Percentiles rank a stretch among this genome's conserved stretches.
Evolutionary conservation across 92 coral and sea anemone species (phyloP).

Genomic region (Epizoanthus scotinus): DNA sequence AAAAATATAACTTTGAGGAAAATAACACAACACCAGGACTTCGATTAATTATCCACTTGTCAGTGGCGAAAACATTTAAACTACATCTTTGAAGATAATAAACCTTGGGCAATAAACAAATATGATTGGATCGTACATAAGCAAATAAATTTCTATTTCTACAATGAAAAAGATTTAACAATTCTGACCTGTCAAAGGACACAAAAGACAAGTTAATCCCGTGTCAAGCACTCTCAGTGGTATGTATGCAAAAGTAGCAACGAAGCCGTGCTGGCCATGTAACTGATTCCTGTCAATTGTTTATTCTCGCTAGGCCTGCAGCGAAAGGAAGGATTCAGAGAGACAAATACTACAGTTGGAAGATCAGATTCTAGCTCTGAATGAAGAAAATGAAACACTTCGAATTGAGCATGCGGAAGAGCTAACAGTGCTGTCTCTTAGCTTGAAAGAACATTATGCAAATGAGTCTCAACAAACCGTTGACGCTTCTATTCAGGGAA

Average conservation of each 20-base stretch:
- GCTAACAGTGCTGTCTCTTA: conserved; percentile 72
- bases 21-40: background rate
- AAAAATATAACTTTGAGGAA: background rate
- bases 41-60: conserved; percentile 8
- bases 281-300: background rate
- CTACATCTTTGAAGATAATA: background rate
- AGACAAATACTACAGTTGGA: conserved; percentile 56
- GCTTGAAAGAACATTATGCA: conserved; percentile 74
- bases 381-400: conserved; percentile 61
- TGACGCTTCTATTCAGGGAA: conserved; percentile 47
- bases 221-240: conserved; percentile 7
- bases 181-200: conserved; percentile 23
- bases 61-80: background rate
- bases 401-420: conserved; percentile 79
- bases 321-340: conserved; percentile 63
- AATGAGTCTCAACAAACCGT: conserved; percentile 41
- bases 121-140: conserved; percentile 20
- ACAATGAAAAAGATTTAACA: conserved; percentile 11
- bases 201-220: conserved; percentile 16
- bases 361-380: conserved; percentile 57
- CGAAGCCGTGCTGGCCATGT: background rate
- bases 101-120: background rate
- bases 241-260: conserved; percentile 28
- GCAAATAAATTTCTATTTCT: conserved; percentile 15
- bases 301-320: conserved; percentile 47